Evolutionary conservation across 2,113 vertebrate species (phyloP).

Genomic region (Nothobranchius kuhntae): DNA sequence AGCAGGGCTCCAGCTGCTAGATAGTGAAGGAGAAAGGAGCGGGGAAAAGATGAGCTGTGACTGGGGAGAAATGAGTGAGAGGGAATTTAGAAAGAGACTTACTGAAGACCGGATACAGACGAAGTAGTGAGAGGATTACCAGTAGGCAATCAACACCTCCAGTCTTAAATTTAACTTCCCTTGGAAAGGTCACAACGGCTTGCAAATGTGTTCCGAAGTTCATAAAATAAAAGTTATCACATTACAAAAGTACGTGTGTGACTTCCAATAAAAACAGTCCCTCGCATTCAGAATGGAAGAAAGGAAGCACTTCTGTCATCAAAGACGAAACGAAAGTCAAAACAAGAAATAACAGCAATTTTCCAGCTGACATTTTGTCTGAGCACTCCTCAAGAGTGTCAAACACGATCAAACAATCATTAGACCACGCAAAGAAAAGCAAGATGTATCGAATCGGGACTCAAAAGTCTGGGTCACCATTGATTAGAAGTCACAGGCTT

Average conservation of each 20-base stretch:
- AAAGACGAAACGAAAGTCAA: constrained; percentile 5
- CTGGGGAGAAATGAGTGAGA: constrained; percentile 6
- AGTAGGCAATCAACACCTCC: constrained; percentile 42
- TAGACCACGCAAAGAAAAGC: constrained; percentile 51
- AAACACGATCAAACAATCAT: constrained; percentile 52
- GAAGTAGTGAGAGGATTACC: constrained; percentile 32
- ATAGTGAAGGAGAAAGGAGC: constrained; percentile 16
- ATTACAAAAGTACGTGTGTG: not conserved
- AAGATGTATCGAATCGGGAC: constrained; percentile 50
- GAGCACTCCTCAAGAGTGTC: constrained; percentile 15
- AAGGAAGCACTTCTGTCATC: not conserved
- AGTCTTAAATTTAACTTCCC: constrained; percentile 27
- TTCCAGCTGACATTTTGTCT: constrained; percentile 42
- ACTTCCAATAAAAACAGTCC: not conserved
- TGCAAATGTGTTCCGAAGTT: constrained; percentile 29
- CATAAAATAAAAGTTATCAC: constrained; percentile 9
- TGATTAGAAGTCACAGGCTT: constrained; percentile 58
- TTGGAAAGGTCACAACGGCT: constrained; percentile 52
- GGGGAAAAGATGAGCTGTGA: constrained; percentile 9
- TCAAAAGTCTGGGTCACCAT: constrained; percentile 66
- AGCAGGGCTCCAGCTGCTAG: constrained; percentile 53
- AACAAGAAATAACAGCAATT: constrained; percentile 13
- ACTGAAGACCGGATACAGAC: constrained; percentile 32
- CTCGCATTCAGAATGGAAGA: not conserved
- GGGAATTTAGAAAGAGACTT: constrained; percentile 35